Percentiles rank a stretch among this genome's conserved stretches.
Evolutionary conservation across 2,113 vertebrate genomes (phyloP).

Genomic region (Erythrocercus mccallii): DNA sequence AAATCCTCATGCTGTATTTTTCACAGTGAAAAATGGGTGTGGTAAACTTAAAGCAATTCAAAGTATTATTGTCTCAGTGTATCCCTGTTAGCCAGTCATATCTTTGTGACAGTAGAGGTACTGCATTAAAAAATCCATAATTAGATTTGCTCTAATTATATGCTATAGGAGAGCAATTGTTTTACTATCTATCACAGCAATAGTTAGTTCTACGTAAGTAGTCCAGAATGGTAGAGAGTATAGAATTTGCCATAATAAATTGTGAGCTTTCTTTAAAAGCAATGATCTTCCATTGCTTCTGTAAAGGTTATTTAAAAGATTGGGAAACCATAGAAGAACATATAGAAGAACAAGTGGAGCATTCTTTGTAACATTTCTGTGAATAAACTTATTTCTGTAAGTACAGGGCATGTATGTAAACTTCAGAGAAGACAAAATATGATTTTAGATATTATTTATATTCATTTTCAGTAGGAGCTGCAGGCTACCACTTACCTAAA

Average conservation of each 20-base stretch:
- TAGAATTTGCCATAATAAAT: neutral
- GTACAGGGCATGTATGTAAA: neutral
- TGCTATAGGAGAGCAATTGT: neutral
- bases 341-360: neutral
- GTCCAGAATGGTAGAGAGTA: neutral
- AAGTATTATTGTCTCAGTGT: neutral
- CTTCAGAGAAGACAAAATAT: neutral
- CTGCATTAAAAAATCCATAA: neutral
- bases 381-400: neutral
- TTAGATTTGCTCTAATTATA: neutral
- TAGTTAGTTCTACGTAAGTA: neutral
- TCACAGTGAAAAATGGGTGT: neutral
- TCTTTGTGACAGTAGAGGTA: neutral
- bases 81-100: neutral
- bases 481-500: neutral
- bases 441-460: neutral
- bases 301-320: neutral
- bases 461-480: neutral
- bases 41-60: neutral
- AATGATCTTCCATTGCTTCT: neutral
- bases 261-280: neutral
- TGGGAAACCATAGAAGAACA: fast-evolving
- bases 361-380: neutral
- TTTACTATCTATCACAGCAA: neutral
- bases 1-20: neutral